Conservation (phyloP, 2,797 vertebrate species). For the Dendrocincla tyrannina region DNA sequence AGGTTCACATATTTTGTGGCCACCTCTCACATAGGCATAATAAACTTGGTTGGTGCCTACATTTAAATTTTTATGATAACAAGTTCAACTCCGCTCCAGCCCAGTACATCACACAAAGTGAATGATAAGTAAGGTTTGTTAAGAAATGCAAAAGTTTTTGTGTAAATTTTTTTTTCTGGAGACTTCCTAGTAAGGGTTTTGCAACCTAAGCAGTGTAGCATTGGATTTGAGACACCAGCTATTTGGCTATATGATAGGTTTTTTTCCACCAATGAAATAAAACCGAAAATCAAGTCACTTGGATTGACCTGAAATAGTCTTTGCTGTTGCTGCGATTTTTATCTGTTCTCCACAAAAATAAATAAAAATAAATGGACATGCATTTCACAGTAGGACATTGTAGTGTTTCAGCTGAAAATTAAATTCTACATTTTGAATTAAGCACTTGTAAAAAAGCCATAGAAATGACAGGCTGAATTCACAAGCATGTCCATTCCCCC, state of each 20-base stretch:
- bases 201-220: not conserved
- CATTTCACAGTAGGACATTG: not conserved
- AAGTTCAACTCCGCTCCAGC: not conserved
- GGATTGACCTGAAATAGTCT: not conserved
- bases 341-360: not conserved
- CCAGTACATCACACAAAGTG: not conserved
- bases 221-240: not conserved
- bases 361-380: not conserved
- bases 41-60: not conserved
- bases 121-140: not conserved
- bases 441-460: not conserved
- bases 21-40: fast-evolving
- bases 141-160: not conserved
- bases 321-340: not conserved
- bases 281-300: not conserved
- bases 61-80: not conserved
- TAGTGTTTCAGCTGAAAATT: not conserved
- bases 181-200: not conserved
- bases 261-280: not conserved
- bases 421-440: not conserved
- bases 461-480: not conserved
- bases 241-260: not conserved
- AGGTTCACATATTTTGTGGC: not conserved
- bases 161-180: not conserved
- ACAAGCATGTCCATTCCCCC: not conserved